Evolutionary conservation across 2,113 vertebrate species (phyloP).

Genomic region (Hydrolagus affinis): DNA sequence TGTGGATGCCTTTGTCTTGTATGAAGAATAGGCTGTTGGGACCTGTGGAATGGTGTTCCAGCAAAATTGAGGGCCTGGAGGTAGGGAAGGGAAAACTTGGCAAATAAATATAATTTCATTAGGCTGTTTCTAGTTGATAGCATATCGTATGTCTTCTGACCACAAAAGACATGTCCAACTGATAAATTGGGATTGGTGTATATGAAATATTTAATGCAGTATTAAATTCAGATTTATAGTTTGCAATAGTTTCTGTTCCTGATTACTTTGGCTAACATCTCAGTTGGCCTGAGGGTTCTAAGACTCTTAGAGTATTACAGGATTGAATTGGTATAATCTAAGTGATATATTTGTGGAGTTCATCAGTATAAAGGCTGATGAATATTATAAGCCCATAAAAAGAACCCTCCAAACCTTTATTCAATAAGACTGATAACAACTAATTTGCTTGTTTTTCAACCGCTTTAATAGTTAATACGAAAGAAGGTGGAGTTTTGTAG

Average conservation of each 20-base stretch:
- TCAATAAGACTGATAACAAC: background rate
- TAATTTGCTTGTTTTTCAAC: background rate
- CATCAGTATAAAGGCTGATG: background rate
- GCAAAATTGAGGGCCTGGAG: background rate
- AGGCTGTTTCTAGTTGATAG: background rate
- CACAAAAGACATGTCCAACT: background rate
- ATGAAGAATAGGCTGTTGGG: background rate
- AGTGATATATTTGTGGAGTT: background rate
- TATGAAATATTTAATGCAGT: background rate
- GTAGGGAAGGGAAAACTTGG: background rate
- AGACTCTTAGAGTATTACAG: no score
- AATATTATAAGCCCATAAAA: background rate
- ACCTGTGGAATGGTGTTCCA: background rate
- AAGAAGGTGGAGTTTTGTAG: no score
- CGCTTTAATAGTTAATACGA: background rate
- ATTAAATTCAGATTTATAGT: background rate
- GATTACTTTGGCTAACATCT: background rate
- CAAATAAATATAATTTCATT: background rate
- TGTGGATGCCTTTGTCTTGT: background rate
- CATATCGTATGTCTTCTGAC: background rate
- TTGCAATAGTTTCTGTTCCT: background rate
- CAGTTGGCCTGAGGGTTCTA: background rate
- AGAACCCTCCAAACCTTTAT: background rate
- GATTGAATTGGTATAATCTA: background rate
- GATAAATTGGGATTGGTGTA: background rate